A percentile compares a stretch with the other conserved stretches of the same genome.
These are phyloP conservation scores for Augiades crinisus DNA, from an alignment of 2,888 invertebrate species.

Conservation along the genomic window DNA sequence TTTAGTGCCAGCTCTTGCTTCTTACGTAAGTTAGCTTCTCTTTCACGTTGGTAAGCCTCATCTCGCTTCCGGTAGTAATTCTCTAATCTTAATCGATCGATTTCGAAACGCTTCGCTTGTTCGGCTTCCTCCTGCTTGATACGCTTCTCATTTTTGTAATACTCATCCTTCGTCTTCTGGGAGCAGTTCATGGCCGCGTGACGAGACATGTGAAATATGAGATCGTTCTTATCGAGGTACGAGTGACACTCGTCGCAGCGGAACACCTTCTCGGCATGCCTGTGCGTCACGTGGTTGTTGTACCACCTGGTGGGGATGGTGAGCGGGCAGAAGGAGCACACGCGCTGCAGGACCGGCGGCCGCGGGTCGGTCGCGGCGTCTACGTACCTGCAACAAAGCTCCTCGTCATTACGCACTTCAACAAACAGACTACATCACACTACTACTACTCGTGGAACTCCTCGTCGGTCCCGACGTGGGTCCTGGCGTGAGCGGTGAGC, in stretches of 20 bases:
- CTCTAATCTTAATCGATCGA: background rate
- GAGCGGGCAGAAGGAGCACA: constrained; percentile 45
- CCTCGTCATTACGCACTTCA: constrained; percentile 3
- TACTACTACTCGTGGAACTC: background rate
- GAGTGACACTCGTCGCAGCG: constrained; percentile 64
- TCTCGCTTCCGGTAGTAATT: background rate
- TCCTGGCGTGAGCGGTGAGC: constrained; percentile 43
- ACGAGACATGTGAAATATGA: constrained; percentile 59
- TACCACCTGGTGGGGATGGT: constrained; percentile 30
- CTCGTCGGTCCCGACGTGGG: constrained; percentile 31
- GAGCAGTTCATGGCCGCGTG: constrained; percentile 48
- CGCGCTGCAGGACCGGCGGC: constrained; percentile 20
- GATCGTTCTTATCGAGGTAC: constrained; percentile 51
- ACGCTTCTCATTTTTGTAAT: background rate
- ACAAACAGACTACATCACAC: background rate
- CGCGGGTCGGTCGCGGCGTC: constrained; percentile 16
- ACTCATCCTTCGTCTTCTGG: background rate
- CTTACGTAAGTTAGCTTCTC: background rate
- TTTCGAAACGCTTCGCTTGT: background rate
- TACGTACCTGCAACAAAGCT: constrained; percentile 21
- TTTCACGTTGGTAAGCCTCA: background rate
- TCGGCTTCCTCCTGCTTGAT: background rate
- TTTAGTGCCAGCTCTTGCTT: background rate
- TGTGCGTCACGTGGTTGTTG: constrained; percentile 48
- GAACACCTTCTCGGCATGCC: constrained; percentile 54